These are phyloP conservation scores for Stegophylla sp. DNA, from an alignment of 2,888 invertebrate genomes.

Conservation along the genomic window DNA sequence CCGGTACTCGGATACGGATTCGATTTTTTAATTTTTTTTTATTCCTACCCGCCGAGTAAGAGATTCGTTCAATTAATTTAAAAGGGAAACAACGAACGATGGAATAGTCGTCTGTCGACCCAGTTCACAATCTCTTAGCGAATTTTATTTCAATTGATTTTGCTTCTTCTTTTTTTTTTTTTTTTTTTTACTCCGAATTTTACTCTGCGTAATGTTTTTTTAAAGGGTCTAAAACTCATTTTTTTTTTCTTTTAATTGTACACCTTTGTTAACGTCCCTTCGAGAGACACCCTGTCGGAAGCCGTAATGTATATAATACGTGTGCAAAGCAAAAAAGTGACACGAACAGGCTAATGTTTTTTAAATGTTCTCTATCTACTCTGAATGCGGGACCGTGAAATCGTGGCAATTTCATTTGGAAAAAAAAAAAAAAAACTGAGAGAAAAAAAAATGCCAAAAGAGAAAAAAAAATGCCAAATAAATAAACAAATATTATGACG, in stretches of 20 bases:
- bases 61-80: too few relatives aligned
- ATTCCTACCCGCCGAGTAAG: too few relatives aligned
- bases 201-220: too few relatives aligned
- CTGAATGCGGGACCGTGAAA: background rate
- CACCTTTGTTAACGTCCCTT: background rate
- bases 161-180: background rate
- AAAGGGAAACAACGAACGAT: too few relatives aligned
- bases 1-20: too few relatives aligned
- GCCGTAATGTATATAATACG: background rate
- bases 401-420: too few relatives aligned
- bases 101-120: too few relatives aligned
- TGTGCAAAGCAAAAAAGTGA: background rate
- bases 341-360: background rate
- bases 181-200: too few relatives aligned
- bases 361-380: background rate
- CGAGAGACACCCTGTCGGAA: background rate
- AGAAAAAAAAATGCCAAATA: background rate
- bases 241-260: background rate
- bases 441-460: background rate
- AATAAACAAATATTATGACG: background rate
- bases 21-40: too few relatives aligned
- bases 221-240: background rate
- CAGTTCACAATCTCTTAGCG: background rate
- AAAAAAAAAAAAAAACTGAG: background rate
- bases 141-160: slow-evolving; percentile 5